Conservation (phyloP, 2,888 invertebrate genomes). For the Melieria picta region DNA sequence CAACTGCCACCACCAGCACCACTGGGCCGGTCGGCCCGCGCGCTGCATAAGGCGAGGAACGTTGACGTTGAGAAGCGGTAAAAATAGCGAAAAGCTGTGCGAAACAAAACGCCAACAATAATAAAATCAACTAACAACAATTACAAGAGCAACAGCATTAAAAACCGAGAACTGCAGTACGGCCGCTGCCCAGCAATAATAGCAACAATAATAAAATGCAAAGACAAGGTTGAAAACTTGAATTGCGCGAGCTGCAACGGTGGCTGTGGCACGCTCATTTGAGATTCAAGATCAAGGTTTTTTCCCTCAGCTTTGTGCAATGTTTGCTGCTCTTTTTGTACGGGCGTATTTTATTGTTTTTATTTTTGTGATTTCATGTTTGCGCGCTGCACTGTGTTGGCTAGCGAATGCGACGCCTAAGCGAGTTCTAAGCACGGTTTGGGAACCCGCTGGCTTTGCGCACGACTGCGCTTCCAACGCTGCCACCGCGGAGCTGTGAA, state of each 20-base stretch:
- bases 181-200: not conserved
- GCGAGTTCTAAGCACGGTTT: slow-evolving; percentile 25
- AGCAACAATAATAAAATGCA: slow-evolving; percentile 41
- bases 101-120: not conserved
- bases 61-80: not conserved
- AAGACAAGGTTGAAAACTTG: slow-evolving; percentile 55
- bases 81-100: slow-evolving; percentile 9
- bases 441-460: slow-evolving; percentile 7
- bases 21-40: not conserved
- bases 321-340: not conserved
- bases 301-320: slow-evolving; percentile 31
- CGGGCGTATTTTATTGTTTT: not conserved
- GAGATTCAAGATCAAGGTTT: slow-evolving; percentile 62
- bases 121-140: slow-evolving; percentile 3
- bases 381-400: slow-evolving; percentile 20
- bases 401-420: slow-evolving; percentile 30
- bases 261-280: slow-evolving; percentile 37
- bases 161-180: not conserved
- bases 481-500: slow-evolving; percentile 7
- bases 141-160: slow-evolving; percentile 7
- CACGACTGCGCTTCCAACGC: no score
- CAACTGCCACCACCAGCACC: not conserved
- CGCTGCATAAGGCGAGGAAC: no score
- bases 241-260: slow-evolving; percentile 44
- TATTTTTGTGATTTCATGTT: not conserved